Evolutionary conservation across 2,888 invertebrate species (phyloP), one percentile per base, ranked within the genome.

Genomic region (Drosophila sordidapex): DNA sequence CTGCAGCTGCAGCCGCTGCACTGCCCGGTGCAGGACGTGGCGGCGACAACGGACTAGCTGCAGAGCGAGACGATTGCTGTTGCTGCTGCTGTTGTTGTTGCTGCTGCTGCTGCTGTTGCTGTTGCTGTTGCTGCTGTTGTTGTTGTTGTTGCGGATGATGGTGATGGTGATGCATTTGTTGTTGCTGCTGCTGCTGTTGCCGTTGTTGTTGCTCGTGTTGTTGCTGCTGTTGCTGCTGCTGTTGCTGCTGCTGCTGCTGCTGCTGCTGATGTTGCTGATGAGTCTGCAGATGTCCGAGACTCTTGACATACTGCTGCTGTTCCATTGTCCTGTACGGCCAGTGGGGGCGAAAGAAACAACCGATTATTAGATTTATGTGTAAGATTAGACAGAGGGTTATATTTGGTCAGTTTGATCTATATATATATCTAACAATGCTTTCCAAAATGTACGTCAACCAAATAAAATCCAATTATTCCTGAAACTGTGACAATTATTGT

Each of bases 31-130:
- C 92, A 36, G 93, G 91, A 49, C 93, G 90, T 69, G 93, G 93
- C 70, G 93, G 93, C 65, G 93, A 93, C 66, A 93, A 74, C 58
- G 93, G 93, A 91, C 93, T 93, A 79, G 93, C 93, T 87, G 93
- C 92, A 76, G 93, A 91, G 79, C 93, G 88, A 62, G 93, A 92
- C 74, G 91, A 89, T 70, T 90, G 90, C 29, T 91, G 91, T 2
- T 89, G 90, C 0, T 90, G 90, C 0, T 91, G 91, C 0, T 86
- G 90, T 0, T 83, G 90, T 0, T 90, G 90, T 0, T 87, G 90
- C 0, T 86, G 91, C 0, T 87, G 89, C 5, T 91, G 91, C 5
- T 87, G 87, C 2, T 88, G 87, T 1, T 89, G 87, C 2, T 91
- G 91, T 0, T 83, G 83, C 2, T 88, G 89, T n/a, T 87, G 87